A percentile compares a stretch with the other conserved stretches of the same genome.
Evolutionary conservation across 2,888 invertebrate genomes (phyloP).

Genomic region (Dicyrtomina minuta): DNA sequence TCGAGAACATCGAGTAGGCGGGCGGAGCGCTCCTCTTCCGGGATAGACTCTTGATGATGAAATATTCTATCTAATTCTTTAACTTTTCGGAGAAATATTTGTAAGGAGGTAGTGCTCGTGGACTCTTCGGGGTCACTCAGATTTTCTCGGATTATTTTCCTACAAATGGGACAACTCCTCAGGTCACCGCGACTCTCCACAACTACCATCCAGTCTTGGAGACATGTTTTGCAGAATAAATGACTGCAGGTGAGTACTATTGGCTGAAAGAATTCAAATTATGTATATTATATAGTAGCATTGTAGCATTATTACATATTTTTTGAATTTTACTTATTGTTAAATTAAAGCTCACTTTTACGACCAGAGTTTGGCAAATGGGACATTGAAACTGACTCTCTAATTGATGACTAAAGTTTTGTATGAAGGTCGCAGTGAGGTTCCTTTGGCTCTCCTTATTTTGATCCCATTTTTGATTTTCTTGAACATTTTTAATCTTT

Average conservation of each 20-base stretch:
- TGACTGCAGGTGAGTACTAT: constrained; percentile 6
- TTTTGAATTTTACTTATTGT: no score
- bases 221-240: constrained; percentile 12
- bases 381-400: constrained; percentile 17
- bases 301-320: no score
- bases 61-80: neutral
- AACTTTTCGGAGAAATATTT: neutral
- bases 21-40: neutral
- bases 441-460: no score
- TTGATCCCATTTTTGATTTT: no score
- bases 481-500: no score
- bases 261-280: constrained; percentile 8
- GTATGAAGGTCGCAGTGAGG: neutral
- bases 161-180: constrained; percentile 24
- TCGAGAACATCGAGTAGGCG: neutral
- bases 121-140: neutral
- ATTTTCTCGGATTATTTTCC: constrained; percentile 6
- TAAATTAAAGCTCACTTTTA: constrained; percentile 11
- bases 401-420: neutral
- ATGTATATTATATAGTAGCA: neutral
- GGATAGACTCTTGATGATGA: neutral
- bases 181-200: constrained; percentile 3
- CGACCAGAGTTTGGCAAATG: constrained; percentile 16
- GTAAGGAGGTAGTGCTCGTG: neutral
- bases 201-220: neutral